Percentiles rank a stretch among this genome's conserved stretches.
These are phyloP conservation scores for Mylabris sibirica DNA, from an alignment of 2,888 invertebrate genomes.

Conservation along the genomic window DNA sequence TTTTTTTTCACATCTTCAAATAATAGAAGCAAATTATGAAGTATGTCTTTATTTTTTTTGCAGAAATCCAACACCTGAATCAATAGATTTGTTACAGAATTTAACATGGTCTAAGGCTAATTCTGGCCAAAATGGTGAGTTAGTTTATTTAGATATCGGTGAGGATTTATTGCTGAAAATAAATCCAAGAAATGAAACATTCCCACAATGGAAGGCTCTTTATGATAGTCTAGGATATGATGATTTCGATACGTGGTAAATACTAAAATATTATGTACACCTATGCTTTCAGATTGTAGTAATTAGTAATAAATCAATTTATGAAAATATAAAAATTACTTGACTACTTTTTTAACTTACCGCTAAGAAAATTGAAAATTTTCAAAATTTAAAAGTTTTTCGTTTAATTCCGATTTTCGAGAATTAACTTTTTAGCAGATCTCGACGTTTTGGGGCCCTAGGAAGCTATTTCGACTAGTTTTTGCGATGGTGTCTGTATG, in stretches of 20 bases:
- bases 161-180: constrained; percentile 17
- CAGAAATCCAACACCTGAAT: constrained; percentile 24
- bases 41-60: background rate
- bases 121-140: background rate
- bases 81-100: constrained; percentile 21
- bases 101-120: constrained; percentile 17
- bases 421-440: too few relatives aligned
- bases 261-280: too few relatives aligned
- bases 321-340: too few relatives aligned
- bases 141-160: constrained; percentile 19
- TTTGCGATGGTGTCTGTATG: too few relatives aligned
- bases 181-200: constrained; percentile 15
- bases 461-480: too few relatives aligned
- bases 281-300: too few relatives aligned
- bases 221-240: constrained; percentile 6
- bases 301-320: too few relatives aligned
- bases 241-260: constrained; percentile 13
- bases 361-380: too few relatives aligned
- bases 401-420: too few relatives aligned
- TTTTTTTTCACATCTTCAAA: background rate
- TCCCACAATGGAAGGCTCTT: background rate
- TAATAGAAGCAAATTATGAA: background rate
- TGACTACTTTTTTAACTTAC: too few relatives aligned
- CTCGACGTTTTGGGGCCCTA: too few relatives aligned
- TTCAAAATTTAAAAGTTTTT: too few relatives aligned